Percentiles rank a stretch among this genome's conserved stretches.
phyloP scores from a whole-genome alignment of 1,140 invertebrate genomes.

The Bicyclus anynana region DNA sequence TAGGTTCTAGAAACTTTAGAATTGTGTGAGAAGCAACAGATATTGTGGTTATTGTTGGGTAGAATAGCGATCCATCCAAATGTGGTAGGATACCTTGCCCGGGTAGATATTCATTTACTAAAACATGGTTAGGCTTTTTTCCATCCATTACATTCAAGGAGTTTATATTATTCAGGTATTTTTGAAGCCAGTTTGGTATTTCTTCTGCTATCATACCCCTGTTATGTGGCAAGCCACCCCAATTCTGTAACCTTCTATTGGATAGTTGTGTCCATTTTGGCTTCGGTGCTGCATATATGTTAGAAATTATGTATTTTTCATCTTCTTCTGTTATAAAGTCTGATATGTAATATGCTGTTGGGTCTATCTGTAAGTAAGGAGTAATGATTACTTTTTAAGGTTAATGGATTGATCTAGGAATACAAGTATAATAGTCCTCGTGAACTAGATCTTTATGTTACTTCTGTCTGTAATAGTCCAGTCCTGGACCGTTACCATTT shows the following conservation, averaged over 20 bases:
- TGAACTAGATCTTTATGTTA: no score
- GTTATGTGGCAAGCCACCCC: conserved; percentile 94
- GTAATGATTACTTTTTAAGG: no score
- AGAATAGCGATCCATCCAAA: conserved; percentile 95
- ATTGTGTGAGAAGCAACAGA: conserved; percentile 93
- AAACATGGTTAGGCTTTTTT: conserved; percentile 93
- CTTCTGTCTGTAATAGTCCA: no score
- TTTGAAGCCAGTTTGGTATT: conserved; percentile 90
- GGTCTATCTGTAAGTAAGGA: conserved; percentile 79
- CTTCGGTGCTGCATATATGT: conserved; percentile 89
- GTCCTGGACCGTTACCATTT: no score
- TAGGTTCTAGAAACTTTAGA: conserved; percentile 88
- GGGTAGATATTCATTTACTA: conserved; percentile 96
- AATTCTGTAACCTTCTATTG: conserved; percentile 95
- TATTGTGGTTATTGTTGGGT: conserved; percentile 95
- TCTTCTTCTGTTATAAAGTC: conserved; percentile 92
- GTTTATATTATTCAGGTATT: conserved; percentile 86
- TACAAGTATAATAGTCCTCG: no score
- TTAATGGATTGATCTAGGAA: no score
- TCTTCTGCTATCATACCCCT: conserved; percentile 97
- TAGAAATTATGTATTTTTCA: conserved; percentile 84
- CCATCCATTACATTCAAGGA: conserved; percentile 85
- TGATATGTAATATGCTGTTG: conserved; percentile 90
- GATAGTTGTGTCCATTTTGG: conserved; percentile 97
- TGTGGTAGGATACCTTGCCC: conserved; percentile 98